Percentiles rank a stretch among this genome's conserved stretches.
These are phyloP conservation scores for Parazoanthus swiftii DNA, from an alignment of 92 coral and sea anemone species.

Conservation along the genomic window DNA sequence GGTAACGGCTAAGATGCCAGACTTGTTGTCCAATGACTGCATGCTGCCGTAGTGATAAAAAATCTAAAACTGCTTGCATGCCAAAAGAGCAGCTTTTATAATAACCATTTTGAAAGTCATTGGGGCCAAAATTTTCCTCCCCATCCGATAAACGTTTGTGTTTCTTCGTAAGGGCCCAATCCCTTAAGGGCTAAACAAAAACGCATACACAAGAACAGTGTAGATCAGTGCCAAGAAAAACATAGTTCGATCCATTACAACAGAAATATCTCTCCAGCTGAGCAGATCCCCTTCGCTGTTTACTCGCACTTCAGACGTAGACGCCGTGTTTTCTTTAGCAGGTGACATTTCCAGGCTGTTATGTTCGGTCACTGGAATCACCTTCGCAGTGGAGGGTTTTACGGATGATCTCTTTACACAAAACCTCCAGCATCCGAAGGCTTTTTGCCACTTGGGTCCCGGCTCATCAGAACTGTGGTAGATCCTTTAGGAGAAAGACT, in stretches of 20 bases:
- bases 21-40: no score
- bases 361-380: background rate
- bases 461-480: conserved; percentile 3
- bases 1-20: no score
- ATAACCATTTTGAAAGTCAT: no score
- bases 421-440: background rate
- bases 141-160: no score
- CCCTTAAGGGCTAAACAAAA: background rate
- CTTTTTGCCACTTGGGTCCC: conserved; percentile 1
- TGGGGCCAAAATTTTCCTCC: no score
- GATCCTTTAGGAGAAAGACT: background rate
- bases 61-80: no score
- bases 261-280: background rate
- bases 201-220: background rate
- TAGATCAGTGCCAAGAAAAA: background rate
- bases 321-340: background rate
- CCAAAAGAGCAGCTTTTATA: no score
- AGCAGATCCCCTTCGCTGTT: background rate
- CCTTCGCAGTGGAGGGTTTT: background rate
- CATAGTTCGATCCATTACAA: background rate
- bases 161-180: no score
- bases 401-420: background rate
- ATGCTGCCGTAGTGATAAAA: no score
- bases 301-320: background rate
- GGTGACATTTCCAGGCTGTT: background rate